Conservation (phyloP, 2,888 invertebrate species). For the Chymomyza fuscimana region DNA sequence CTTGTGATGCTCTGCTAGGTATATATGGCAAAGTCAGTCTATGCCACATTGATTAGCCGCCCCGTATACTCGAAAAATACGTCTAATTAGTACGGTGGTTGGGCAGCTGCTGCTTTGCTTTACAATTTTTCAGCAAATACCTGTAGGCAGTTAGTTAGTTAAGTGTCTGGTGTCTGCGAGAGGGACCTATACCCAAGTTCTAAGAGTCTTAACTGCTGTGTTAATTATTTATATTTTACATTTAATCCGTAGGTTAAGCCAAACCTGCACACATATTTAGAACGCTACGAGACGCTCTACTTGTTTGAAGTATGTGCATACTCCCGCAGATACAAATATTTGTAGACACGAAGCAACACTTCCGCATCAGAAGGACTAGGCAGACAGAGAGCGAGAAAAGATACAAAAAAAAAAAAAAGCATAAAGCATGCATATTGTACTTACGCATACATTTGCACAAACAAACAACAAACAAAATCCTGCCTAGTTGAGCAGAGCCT, state of each 20-base stretch:
- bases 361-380: constrained; percentile 44
- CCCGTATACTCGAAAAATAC: background rate
- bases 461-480: constrained; percentile 60
- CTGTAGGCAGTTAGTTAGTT: background rate
- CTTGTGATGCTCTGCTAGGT: background rate
- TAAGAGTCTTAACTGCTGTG: constrained; percentile 29
- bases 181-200: background rate
- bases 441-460: constrained; percentile 63
- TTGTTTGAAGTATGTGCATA: constrained; percentile 58
- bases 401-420: constrained; percentile 15
- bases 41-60: background rate
- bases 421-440: constrained; percentile 63
- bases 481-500: background rate
- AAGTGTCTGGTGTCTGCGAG: background rate
- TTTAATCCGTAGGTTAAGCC: constrained; percentile 68
- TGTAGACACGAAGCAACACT: constrained; percentile 54
- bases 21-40: constrained; percentile 1
- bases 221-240: constrained; percentile 73
- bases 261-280: constrained; percentile 28
- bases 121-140: background rate
- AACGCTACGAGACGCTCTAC: constrained; percentile 57
- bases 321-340: background rate
- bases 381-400: background rate
- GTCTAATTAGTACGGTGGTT: background rate
- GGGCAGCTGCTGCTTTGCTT: background rate